These are phyloP conservation scores for Labrus mixtus DNA, from an alignment of 2,113 vertebrate genomes.

Conservation along the genomic window DNA sequence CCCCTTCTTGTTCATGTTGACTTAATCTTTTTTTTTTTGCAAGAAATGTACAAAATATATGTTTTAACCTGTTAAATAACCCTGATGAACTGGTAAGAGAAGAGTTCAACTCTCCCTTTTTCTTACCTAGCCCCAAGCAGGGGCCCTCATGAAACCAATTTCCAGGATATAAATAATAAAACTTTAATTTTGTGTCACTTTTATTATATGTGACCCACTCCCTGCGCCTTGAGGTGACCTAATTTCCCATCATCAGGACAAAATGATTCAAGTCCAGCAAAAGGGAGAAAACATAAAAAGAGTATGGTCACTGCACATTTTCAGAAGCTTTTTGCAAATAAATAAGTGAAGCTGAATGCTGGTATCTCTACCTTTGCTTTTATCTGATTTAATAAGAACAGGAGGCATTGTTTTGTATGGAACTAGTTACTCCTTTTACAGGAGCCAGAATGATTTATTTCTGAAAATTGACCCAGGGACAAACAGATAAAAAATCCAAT, in stretches of 20 bases:
- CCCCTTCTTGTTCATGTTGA: too few relatives aligned
- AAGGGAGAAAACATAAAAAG: conserved; percentile 18
- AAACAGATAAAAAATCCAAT: conserved; percentile 32
- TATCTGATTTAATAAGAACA: conserved; percentile 50
- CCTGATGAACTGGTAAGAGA: background rate
- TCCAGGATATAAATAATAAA: conserved; percentile 85
- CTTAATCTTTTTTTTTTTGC: too few relatives aligned
- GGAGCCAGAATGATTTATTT: conserved; percentile 49
- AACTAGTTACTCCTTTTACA: conserved; percentile 9
- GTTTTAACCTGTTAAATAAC: too few relatives aligned
- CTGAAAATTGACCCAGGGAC: conserved; percentile 44
- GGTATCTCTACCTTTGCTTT: background rate
- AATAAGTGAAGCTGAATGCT: conserved; percentile 42
- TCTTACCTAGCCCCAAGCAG: conserved; percentile 53
- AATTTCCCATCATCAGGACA: conserved; percentile 61
- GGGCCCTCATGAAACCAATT: conserved; percentile 80
- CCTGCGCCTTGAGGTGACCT: conserved; percentile 65
- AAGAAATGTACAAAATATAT: too few relatives aligned
- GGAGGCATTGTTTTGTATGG: conserved; percentile 33
- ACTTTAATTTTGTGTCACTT: conserved; percentile 79
- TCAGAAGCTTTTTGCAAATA: conserved; percentile 18
- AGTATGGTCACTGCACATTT: conserved; percentile 11
- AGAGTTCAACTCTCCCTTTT: conserved; percentile 44
- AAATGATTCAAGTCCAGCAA: conserved; percentile 50
- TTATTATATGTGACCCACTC: conserved; percentile 79